A percentile compares a stretch with the other conserved stretches of the same genome.
phyloP scores from a whole-genome alignment of 2,797 vertebrate species.

The Malurus splendens region DNA sequence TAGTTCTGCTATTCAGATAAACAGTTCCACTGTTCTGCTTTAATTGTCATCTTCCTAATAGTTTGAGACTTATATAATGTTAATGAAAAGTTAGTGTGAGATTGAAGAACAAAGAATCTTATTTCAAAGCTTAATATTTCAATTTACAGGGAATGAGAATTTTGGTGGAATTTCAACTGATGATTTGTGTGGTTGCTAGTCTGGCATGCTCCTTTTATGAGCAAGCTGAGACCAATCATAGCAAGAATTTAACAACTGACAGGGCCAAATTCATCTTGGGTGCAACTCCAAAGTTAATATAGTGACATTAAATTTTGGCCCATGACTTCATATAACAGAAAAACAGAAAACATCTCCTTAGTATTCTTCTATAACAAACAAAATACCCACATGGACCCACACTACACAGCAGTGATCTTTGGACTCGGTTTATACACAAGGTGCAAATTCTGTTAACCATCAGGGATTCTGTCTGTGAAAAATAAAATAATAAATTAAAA shows the following conservation, averaged over 20 bases:
- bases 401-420: not conserved
- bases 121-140: conserved; percentile 48
- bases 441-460: not conserved
- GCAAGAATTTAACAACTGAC: conserved; percentile 30
- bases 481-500: no score
- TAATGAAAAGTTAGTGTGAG: conserved; percentile 22
- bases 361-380: not conserved
- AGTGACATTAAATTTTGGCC: conserved; percentile 8
- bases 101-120: conserved; percentile 26
- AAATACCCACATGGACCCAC: not conserved
- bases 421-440: not conserved
- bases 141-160: conserved; percentile 28
- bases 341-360: not conserved
- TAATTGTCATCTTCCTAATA: conserved; percentile 2
- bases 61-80: not conserved
- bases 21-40: not conserved
- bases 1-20: not conserved
- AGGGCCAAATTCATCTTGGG: conserved; percentile 19
- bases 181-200: conserved; percentile 42
- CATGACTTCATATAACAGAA: not conserved
- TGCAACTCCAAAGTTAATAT: conserved; percentile 7
- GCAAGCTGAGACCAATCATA: conserved; percentile 35
- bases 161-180: conserved; percentile 14
- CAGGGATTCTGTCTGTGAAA: not conserved
- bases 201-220: conserved; percentile 7